A percentile compares a stretch with the other conserved stretches of the same genome.
Conservation (phyloP, 2,888 invertebrate genomes). For the Desoria tigrina region DNA sequence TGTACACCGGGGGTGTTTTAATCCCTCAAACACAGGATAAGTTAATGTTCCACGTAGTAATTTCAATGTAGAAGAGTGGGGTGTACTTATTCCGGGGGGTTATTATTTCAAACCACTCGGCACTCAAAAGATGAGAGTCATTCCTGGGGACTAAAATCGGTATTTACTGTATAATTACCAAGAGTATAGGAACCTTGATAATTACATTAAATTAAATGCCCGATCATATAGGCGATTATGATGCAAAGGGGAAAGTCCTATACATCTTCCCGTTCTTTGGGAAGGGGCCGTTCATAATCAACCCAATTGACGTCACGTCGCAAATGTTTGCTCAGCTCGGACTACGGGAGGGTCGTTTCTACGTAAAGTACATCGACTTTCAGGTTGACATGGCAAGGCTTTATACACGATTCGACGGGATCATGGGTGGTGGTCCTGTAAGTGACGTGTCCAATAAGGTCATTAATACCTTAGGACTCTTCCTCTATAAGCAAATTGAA, state of each 20-base stretch:
- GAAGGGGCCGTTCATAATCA: slow-evolving; percentile 20
- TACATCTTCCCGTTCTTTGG: slow-evolving; percentile 25
- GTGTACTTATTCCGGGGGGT: too few relatives aligned
- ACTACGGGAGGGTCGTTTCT: slow-evolving; percentile 15
- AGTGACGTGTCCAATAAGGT: slow-evolving; percentile 20
- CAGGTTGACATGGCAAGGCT: slow-evolving; percentile 1
- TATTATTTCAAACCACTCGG: too few relatives aligned
- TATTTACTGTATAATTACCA: too few relatives aligned
- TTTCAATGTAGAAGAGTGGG: too few relatives aligned
- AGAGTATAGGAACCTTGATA: too few relatives aligned
- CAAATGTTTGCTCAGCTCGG: neutral
- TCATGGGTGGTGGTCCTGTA: slow-evolving; percentile 21
- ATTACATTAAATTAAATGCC: too few relatives aligned
- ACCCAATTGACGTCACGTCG: neutral
- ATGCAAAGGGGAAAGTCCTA: slow-evolving; percentile 15
- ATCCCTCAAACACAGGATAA: too few relatives aligned
- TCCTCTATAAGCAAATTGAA: slow-evolving; percentile 20
- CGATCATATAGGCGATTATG: slow-evolving; percentile 17
- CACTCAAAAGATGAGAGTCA: too few relatives aligned
- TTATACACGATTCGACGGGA: slow-evolving; percentile 24
- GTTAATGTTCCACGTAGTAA: too few relatives aligned
- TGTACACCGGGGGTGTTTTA: too few relatives aligned
- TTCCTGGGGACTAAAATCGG: too few relatives aligned
- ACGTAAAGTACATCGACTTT: slow-evolving; percentile 24
- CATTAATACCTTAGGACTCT: slow-evolving; percentile 27